Percentiles rank a stretch among this genome's conserved stretches.
These are phyloP conservation scores for Andrena bucephala DNA, from an alignment of 2,888 invertebrate genomes.

Conservation along the genomic window DNA sequence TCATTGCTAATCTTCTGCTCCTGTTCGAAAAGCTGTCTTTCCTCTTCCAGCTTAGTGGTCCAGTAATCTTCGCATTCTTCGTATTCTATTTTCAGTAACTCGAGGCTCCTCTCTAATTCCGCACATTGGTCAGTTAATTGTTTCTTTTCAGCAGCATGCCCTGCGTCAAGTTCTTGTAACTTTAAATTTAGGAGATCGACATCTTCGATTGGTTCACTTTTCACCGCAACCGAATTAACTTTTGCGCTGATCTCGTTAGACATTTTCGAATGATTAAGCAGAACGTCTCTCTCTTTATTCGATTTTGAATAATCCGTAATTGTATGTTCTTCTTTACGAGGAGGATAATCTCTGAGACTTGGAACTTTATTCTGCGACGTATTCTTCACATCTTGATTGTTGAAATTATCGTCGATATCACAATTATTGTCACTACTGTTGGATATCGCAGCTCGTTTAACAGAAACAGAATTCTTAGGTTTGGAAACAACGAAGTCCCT, in stretches of 20 bases:
- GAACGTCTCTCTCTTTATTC: slow-evolving; percentile 61
- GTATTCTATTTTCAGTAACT: slow-evolving; percentile 91
- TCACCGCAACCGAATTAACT: slow-evolving; percentile 28
- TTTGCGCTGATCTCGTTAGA: slow-evolving; percentile 32
- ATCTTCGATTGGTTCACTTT: slow-evolving; percentile 42
- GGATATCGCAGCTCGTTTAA: slow-evolving; percentile 42
- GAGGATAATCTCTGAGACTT: slow-evolving; percentile 80
- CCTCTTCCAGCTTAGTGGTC: slow-evolving; percentile 92
- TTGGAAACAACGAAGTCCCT: slow-evolving; percentile 68
- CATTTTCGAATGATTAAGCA: slow-evolving; percentile 28
- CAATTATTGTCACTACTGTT: slow-evolving; percentile 43
- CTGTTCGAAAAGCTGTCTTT: slow-evolving; percentile 90
- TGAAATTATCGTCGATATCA: slow-evolving; percentile 70
- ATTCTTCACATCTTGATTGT: slow-evolving; percentile 70
- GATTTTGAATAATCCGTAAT: slow-evolving; percentile 53
- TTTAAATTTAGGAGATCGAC: slow-evolving; percentile 27
- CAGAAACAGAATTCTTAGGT: slow-evolving; percentile 49
- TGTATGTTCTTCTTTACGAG: slow-evolving; percentile 76
- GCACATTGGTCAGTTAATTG: slow-evolving; percentile 86
- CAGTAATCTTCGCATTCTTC: slow-evolving; percentile 96
- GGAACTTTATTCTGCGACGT: slow-evolving; percentile 72
- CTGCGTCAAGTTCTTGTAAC: slow-evolving; percentile 82
- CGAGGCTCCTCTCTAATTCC: slow-evolving; percentile 91
- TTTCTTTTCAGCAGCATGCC: slow-evolving; percentile 82
- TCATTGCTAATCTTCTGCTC: slow-evolving; percentile 92